phyloP scores from a whole-genome alignment of 2,797 vertebrate genomes.

The Tamandua tetradactyla region DNA sequence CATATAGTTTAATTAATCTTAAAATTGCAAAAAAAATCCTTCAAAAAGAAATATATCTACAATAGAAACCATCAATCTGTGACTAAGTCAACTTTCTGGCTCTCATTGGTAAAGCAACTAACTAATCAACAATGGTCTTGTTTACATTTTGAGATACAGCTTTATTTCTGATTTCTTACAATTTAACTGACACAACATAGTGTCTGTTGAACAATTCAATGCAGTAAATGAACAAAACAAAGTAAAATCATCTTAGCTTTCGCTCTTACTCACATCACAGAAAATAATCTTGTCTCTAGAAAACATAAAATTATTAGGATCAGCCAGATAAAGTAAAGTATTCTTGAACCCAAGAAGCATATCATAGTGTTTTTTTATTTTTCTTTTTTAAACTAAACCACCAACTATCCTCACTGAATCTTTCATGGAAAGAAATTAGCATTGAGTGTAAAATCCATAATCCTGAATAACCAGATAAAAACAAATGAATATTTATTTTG shows the following conservation, averaged over 20 bases:
- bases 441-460: not conserved
- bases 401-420: not conserved
- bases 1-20: conserved; percentile 60
- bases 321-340: not conserved
- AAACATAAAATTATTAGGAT: not conserved
- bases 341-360: not conserved
- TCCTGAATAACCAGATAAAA: conserved; percentile 3
- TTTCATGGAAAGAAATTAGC: not conserved
- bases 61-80: not conserved
- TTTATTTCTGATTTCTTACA: not conserved
- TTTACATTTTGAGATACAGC: not conserved
- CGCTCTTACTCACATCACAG: not conserved
- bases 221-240: not conserved
- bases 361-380: too few species aligned
- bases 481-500: not conserved
- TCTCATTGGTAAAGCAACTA: not conserved
- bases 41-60: conserved; percentile 3
- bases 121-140: not conserved
- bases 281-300: not conserved
- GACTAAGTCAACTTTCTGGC: conserved; percentile 1
- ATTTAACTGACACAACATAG: not conserved
- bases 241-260: not conserved
- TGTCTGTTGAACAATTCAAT: not conserved
- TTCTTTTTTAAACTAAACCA: not conserved
- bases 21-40: conserved; percentile 41